Evolutionary conservation across 2,888 invertebrate species (phyloP).

Genomic region (Clivina fossor): DNA sequence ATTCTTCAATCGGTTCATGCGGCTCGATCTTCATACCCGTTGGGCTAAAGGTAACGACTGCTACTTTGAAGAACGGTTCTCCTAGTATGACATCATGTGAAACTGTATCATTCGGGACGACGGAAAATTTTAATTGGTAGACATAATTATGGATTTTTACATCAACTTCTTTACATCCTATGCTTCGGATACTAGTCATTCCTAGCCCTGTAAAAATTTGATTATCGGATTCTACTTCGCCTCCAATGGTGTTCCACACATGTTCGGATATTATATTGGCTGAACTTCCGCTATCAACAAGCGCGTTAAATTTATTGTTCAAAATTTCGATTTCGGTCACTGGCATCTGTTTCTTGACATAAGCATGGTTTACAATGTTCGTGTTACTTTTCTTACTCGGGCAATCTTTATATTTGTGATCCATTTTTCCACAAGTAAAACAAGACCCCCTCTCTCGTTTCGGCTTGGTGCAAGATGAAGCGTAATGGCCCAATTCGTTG

Average conservation of each 20-base stretch:
- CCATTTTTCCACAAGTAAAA: neutral
- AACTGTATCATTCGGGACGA: conserved; percentile 13
- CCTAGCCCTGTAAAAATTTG: neutral
- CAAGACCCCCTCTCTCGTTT: neutral
- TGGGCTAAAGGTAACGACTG: neutral
- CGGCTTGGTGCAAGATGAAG: neutral
- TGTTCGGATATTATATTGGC: neutral
- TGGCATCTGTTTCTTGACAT: too few relatives aligned
- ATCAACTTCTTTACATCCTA: neutral
- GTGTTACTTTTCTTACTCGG: neutral
- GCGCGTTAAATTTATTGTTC: neutral
- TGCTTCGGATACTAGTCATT: neutral
- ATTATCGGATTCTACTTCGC: neutral
- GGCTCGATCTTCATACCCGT: neutral
- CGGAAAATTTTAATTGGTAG: neutral
- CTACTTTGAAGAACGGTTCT: conserved; percentile 3
- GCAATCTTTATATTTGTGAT: neutral
- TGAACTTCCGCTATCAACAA: neutral
- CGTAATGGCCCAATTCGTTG: conserved; percentile 1
- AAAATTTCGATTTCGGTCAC: neutral
- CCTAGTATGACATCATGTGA: conserved; percentile 5
- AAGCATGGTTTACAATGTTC: neutral
- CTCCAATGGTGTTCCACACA: neutral
- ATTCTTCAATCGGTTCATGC: neutral
- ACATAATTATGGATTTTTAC: neutral